These are phyloP conservation scores for Varecia variegata DNA, from an alignment of 2,797 vertebrate genomes.

Conservation along the genomic window DNA sequence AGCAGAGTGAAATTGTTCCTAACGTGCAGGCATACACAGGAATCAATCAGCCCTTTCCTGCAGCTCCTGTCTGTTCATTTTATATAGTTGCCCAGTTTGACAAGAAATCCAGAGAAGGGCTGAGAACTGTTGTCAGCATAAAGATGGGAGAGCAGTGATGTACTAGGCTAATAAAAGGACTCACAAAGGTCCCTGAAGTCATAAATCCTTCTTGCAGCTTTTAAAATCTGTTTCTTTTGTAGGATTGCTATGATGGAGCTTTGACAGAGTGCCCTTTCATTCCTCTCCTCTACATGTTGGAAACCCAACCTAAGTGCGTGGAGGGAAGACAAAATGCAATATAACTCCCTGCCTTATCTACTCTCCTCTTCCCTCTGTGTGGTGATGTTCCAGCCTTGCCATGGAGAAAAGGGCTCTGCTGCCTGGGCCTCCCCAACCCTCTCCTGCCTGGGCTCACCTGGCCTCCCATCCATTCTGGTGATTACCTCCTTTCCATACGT, in stretches of 20 bases:
- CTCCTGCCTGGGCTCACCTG: neutral
- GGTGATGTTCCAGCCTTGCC: neutral
- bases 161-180: slow-evolving; percentile 78
- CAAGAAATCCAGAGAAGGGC: slow-evolving; percentile 32
- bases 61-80: neutral
- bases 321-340: neutral
- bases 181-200: slow-evolving; percentile 76
- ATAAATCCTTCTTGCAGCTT: slow-evolving; percentile 80
- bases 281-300: slow-evolving; percentile 41
- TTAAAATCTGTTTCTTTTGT: slow-evolving; percentile 82
- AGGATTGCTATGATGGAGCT: slow-evolving; percentile 57
- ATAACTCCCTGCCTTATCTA: neutral
- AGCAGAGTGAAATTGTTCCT: slow-evolving; percentile 19
- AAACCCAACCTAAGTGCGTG: neutral
- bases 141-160: slow-evolving; percentile 73
- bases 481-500: neutral
- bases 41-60: fast-evolving
- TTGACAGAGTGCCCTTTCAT: slow-evolving; percentile 76
- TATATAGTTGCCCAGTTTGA: neutral
- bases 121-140: slow-evolving; percentile 71
- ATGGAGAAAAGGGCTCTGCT: neutral
- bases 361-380: neutral
- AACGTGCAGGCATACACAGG: neutral
- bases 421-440: fast-evolving
- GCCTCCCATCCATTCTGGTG: neutral